These are phyloP conservation scores for Neoaliturus tenellus DNA, from an alignment of 2,888 invertebrate genomes.

Conservation along the genomic window DNA sequence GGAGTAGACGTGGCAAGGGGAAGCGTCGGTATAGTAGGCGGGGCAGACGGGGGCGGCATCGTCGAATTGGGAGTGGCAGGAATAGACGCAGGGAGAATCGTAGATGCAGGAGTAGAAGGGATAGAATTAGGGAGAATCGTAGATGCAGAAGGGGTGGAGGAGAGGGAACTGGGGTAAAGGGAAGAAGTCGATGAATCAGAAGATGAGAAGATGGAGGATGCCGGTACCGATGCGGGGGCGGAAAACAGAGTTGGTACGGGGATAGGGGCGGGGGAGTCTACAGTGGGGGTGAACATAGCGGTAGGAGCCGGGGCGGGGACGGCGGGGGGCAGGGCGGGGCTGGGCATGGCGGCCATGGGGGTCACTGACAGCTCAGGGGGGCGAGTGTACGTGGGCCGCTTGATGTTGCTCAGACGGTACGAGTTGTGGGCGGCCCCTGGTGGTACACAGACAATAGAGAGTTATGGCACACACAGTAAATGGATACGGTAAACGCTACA, in stretches of 20 bases:
- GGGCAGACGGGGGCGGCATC: neutral
- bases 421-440: conserved; percentile 62
- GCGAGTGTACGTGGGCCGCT: conserved; percentile 85
- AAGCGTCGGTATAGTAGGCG: neutral
- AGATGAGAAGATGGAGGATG: neutral
- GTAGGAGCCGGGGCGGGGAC: conserved; percentile 29
- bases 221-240: neutral
- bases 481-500: too few relatives aligned
- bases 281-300: conserved; percentile 39
- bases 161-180: neutral
- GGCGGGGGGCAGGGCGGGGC: conserved; percentile 48
- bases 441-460: too few relatives aligned
- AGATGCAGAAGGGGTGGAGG: neutral
- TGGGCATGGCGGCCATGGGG: conserved; percentile 48
- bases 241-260: neutral
- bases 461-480: too few relatives aligned
- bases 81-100: neutral
- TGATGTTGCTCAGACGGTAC: conserved; percentile 81
- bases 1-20: neutral
- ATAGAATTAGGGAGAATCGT: neutral
- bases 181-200: neutral
- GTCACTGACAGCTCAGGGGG: conserved; percentile 79
- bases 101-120: neutral
- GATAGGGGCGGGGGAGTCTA: neutral
- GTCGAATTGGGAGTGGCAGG: neutral